A percentile compares a stretch with the other conserved stretches of the same genome.
phyloP scores from a whole-genome alignment of 2,888 invertebrate species.

The Podotricha telesiphe region DNA sequence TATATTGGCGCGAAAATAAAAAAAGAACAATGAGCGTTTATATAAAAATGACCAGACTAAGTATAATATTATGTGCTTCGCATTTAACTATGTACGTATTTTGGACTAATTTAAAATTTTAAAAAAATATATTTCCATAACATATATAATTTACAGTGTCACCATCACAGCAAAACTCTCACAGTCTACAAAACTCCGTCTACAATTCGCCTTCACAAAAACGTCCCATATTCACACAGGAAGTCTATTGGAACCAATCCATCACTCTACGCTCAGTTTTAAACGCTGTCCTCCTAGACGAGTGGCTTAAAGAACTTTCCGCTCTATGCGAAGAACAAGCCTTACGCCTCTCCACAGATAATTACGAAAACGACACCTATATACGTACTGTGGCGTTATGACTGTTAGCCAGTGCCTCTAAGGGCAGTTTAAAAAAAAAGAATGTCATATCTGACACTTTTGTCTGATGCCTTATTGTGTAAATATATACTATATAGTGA shows the following conservation, averaged over 20 bases:
- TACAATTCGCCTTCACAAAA: conserved; percentile 57
- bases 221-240: conserved; percentile 68
- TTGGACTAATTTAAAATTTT: no score
- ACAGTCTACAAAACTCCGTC: conserved; percentile 51
- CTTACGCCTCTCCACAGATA: conserved; percentile 71
- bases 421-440: conserved; percentile 50
- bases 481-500: neutral
- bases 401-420: conserved; percentile 64
- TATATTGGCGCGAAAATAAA: no score
- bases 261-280: conserved; percentile 70
- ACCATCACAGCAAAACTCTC: conserved; percentile 54
- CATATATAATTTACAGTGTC: conserved; percentile 49
- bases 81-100: no score
- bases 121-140: neutral
- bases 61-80: no score
- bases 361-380: conserved; percentile 69
- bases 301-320: conserved; percentile 97
- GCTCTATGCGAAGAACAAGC: conserved; percentile 97
- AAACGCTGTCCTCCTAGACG: conserved; percentile 93
- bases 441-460: conserved; percentile 43
- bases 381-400: conserved; percentile 73
- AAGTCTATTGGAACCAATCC: conserved; percentile 77
- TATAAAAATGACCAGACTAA: no score
- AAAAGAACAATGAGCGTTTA: no score
- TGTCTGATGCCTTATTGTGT: conserved; percentile 33